A percentile compares a stretch with the other conserved stretches of the same genome.
Conservation (phyloP, 2,888 invertebrate species). For the Acheta domesticus region DNA sequence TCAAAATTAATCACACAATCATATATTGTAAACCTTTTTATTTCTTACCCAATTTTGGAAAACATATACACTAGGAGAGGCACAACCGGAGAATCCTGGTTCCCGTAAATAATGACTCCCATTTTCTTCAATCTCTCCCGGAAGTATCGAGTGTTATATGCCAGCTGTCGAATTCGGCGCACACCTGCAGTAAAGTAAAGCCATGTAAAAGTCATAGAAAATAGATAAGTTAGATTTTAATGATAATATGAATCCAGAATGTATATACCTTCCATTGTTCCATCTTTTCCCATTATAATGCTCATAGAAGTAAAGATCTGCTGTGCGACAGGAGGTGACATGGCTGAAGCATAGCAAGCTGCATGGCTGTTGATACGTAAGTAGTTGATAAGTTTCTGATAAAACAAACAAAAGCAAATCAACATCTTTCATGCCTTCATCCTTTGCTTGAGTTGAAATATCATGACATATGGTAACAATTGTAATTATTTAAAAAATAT, state of each 20-base stretch:
- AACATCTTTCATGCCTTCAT: neutral
- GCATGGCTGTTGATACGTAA: slow-evolving; percentile 79
- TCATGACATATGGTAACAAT: too few relatives aligned
- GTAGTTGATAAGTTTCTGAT: slow-evolving; percentile 68
- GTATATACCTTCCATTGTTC: slow-evolving; percentile 61
- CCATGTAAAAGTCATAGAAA: neutral
- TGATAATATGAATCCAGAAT: neutral
- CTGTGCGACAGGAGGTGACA: slow-evolving; percentile 86
- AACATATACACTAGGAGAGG: slow-evolving; percentile 92
- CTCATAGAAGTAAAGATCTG: slow-evolving; percentile 87
- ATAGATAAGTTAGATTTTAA: neutral
- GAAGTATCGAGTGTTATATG: slow-evolving; percentile 80
- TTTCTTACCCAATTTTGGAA: slow-evolving; percentile 80
- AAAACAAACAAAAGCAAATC: neutral
- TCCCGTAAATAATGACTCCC: slow-evolving; percentile 89
- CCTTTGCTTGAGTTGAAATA: too few relatives aligned
- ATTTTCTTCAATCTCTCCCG: slow-evolving; percentile 74
- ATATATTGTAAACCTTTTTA: neutral
- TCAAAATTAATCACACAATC: too few relatives aligned
- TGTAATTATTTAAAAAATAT: too few relatives aligned
- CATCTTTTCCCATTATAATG: slow-evolving; percentile 81
- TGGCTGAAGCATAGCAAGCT: slow-evolving; percentile 77
- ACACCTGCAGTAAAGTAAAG: slow-evolving; percentile 44
- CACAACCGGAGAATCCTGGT: slow-evolving; percentile 93
- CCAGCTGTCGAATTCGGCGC: slow-evolving; percentile 65